These are phyloP conservation scores for Dexiosoma caninum DNA, from an alignment of 2,888 invertebrate genomes.

Conservation along the genomic window DNA sequence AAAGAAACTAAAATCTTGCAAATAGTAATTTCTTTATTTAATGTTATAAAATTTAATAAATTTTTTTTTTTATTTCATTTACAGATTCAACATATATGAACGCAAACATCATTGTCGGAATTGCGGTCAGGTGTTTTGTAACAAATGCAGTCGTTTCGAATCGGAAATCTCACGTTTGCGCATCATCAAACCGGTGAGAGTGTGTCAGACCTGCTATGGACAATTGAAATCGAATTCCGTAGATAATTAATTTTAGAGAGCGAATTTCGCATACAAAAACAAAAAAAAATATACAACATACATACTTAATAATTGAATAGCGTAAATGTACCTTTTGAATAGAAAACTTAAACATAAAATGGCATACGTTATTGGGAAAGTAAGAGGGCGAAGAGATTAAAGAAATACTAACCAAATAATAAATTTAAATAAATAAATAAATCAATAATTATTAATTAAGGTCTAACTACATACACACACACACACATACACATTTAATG, in stretches of 20 bases:
- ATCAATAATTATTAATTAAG: constrained; percentile 27
- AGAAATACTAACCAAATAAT: constrained; percentile 33
- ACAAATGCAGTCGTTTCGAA: constrained; percentile 96
- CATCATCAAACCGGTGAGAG: constrained; percentile 95
- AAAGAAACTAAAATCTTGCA: not conserved
- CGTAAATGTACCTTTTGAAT: constrained; percentile 57
- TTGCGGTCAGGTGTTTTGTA: constrained; percentile 98
- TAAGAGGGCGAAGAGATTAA: not conserved
- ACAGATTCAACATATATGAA: constrained; percentile 93
- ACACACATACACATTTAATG: constrained; percentile 5
- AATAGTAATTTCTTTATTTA: no score
- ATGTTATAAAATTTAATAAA: no score
- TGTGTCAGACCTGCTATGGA: constrained; percentile 94
- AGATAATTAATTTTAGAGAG: constrained; percentile 70
- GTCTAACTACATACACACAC: no score
- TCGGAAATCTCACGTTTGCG: constrained; percentile 96
- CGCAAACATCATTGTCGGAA: constrained; percentile 98
- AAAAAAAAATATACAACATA: not conserved
- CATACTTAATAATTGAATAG: constrained; percentile 37
- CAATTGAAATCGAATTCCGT: constrained; percentile 78
- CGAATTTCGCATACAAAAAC: constrained; percentile 31
- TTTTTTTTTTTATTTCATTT: not conserved
- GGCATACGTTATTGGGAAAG: constrained; percentile 26
- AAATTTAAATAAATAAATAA: no score
- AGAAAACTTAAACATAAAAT: constrained; percentile 49